phyloP scores from a whole-genome alignment of 2,113 vertebrate genomes.

The Sporophila hypoxantha region DNA sequence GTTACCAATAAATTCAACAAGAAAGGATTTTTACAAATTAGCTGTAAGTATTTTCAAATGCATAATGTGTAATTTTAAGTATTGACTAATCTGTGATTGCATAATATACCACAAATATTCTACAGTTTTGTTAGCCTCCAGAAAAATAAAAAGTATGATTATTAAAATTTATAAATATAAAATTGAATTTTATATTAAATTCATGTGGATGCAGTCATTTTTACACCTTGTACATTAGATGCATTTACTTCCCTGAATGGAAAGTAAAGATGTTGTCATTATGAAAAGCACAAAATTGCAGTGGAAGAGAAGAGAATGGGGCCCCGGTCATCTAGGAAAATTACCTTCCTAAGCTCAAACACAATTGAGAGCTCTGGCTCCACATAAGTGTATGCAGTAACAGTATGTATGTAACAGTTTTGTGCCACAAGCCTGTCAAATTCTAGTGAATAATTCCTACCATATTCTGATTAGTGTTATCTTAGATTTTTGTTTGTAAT shows the following conservation, averaged over 20 bases:
- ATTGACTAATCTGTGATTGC: not conserved
- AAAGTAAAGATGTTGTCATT: not conserved
- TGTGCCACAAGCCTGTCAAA: not conserved
- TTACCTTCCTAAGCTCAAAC: not conserved
- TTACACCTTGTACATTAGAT: not conserved
- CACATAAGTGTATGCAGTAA: not conserved
- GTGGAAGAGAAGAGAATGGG: not conserved
- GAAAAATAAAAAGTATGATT: not conserved
- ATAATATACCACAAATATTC: not conserved
- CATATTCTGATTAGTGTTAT: not conserved
- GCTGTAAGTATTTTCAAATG: not conserved
- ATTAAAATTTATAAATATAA: not conserved
- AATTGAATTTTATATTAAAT: not conserved
- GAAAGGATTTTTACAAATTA: not conserved
- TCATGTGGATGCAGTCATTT: not conserved
- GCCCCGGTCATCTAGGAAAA: not conserved
- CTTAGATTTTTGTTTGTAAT: not conserved
- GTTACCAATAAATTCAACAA: not conserved
- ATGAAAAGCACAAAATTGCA: not conserved
- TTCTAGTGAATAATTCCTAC: not conserved
- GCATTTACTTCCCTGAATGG: not conserved
- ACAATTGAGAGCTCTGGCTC: not conserved
- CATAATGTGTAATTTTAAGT: not conserved
- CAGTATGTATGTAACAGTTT: not conserved
- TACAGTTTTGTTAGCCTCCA: not conserved